These are phyloP conservation scores for Strigops habroptila DNA, from an alignment of 2,113 vertebrate genomes.

Conservation along the genomic window DNA sequence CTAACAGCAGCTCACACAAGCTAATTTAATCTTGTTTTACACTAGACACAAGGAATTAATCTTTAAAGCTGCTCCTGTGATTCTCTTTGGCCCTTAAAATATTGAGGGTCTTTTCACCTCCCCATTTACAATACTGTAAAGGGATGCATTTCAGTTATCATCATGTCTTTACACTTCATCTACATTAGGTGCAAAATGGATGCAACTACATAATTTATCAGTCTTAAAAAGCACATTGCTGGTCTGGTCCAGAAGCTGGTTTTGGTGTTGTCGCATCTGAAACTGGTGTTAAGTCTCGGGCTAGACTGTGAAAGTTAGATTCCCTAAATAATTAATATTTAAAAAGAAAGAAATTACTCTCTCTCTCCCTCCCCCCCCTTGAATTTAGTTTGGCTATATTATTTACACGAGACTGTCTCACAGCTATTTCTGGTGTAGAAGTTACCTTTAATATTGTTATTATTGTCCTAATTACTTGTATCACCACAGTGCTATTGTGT, in stretches of 20 bases:
- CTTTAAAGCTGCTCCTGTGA: conserved; percentile 67
- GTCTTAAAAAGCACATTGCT: conserved; percentile 23
- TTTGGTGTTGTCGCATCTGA: neutral
- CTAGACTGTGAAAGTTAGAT: neutral
- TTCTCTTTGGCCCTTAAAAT: conserved; percentile 61
- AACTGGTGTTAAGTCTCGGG: neutral
- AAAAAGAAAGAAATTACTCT: neutral
- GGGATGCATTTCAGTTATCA: conserved; percentile 46
- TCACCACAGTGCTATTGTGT: neutral
- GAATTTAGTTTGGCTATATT: neutral
- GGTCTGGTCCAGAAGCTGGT: neutral
- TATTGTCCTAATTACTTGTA: neutral
- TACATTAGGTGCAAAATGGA: conserved; percentile 61
- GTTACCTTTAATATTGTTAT: neutral
- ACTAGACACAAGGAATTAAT: conserved; percentile 72
- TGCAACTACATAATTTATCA: conserved; percentile 36
- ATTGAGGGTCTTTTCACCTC: conserved; percentile 44
- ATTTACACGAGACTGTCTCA: neutral
- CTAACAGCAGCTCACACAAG: conserved; percentile 68
- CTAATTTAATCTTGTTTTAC: conserved; percentile 72
- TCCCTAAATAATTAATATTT: neutral
- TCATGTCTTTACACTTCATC: conserved; percentile 42
- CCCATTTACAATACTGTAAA: conserved; percentile 53
- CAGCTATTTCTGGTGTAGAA: neutral
- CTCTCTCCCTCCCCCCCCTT: neutral